phyloP scores from a whole-genome alignment of 2,888 invertebrate genomes.

The Sinhomidia bicolor region DNA sequence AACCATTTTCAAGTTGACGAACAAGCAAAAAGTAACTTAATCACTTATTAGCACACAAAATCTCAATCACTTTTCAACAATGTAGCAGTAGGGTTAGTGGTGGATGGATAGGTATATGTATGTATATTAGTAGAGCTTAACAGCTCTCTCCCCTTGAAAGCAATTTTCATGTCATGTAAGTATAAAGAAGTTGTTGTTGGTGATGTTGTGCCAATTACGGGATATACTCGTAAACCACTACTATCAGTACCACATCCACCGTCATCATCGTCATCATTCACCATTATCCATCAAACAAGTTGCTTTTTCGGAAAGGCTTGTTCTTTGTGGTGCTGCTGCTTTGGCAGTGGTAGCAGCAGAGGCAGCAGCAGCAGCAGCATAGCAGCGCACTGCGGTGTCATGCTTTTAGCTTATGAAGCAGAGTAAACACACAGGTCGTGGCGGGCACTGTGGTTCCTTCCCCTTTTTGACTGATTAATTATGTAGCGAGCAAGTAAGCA shows the following conservation, averaged over 20 bases:
- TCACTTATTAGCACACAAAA: slow-evolving; percentile 64
- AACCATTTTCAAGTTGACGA: background rate
- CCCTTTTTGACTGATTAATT: slow-evolving; percentile 68
- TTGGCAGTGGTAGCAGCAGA: background rate
- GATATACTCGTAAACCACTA: background rate
- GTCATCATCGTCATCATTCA: slow-evolving; percentile 16
- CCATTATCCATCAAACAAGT: slow-evolving; percentile 62
- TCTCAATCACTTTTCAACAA: slow-evolving; percentile 59
- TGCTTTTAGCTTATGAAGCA: slow-evolving; percentile 60
- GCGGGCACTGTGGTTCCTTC: slow-evolving; percentile 51
- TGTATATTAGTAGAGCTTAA: background rate
- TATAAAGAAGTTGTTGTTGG: slow-evolving; percentile 33
- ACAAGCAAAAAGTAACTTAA: slow-evolving; percentile 42
- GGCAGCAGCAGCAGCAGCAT: background rate
- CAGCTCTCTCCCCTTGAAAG: background rate
- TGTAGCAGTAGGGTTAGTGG: too few relatives aligned
- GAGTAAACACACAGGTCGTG: slow-evolving; percentile 56
- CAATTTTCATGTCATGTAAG: slow-evolving; percentile 14
- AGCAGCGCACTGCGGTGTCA: slow-evolving; percentile 24
- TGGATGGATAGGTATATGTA: too few relatives aligned
- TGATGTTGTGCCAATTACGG: slow-evolving; percentile 49
- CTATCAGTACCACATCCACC: background rate
- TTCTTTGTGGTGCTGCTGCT: background rate
- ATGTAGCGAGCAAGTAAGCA: slow-evolving; percentile 9
- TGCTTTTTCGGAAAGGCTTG: slow-evolving; percentile 44